A percentile compares a stretch with the other conserved stretches of the same genome.
Evolutionary conservation across 2,113 vertebrate species (phyloP).

Genomic region (Otocyon megalotis): DNA sequence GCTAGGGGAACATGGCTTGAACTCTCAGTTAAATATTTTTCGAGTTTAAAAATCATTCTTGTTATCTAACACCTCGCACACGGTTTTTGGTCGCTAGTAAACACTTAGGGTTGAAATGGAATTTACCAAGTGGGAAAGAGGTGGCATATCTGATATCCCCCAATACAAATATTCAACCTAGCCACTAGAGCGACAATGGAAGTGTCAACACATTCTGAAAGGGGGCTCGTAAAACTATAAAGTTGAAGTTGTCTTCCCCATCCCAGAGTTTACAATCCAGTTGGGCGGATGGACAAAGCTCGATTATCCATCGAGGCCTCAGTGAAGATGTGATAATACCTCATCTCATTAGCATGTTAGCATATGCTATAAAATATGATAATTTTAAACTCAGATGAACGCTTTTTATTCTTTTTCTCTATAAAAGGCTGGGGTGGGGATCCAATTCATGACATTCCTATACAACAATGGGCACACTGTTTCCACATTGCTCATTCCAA

Average conservation of each 20-base stretch:
- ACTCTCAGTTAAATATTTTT: conserved; percentile 74
- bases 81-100: conserved; percentile 27
- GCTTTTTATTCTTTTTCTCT: conserved; percentile 83
- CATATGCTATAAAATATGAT: conserved; percentile 83
- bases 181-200: conserved; percentile 63
- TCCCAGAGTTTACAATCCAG: conserved; percentile 69
- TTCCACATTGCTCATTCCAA: conserved; percentile 81
- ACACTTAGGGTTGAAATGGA: conserved; percentile 58
- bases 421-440: conserved; percentile 82
- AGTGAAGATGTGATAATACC: conserved; percentile 72
- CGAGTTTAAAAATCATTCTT: conserved; percentile 72
- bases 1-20: conserved; percentile 55
- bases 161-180: conserved; percentile 70
- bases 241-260: conserved; percentile 64
- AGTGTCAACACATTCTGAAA: conserved; percentile 69
- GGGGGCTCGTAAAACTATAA: conserved; percentile 66
- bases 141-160: conserved; percentile 63
- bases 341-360: conserved; percentile 80
- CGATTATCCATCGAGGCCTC: conserved; percentile 70
- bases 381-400: conserved; percentile 80
- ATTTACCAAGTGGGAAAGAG: conserved; percentile 53
- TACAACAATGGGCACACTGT: conserved; percentile 82
- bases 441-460: conserved; percentile 83
- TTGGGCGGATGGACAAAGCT: conserved; percentile 75
- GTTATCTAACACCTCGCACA: conserved; percentile 66